These are phyloP conservation scores for Tragelaphus strepsiceros DNA, from an alignment of 2,113 vertebrate genomes.

Conservation along the genomic window DNA sequence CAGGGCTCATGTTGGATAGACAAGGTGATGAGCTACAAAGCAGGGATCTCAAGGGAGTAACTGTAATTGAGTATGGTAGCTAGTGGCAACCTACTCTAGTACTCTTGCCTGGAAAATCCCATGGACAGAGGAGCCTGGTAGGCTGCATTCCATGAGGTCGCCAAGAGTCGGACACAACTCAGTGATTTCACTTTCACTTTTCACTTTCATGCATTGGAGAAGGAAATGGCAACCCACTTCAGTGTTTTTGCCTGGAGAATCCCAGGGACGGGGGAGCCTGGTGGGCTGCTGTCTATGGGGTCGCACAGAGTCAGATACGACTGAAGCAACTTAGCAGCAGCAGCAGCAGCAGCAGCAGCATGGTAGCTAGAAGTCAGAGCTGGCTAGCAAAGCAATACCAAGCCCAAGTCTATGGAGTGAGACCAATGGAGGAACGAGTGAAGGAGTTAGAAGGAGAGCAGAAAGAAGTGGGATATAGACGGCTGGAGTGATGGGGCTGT, in stretches of 20 bases:
- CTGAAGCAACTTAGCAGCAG: too few species aligned
- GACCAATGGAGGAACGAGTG: background rate
- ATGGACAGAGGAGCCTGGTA: too few species aligned
- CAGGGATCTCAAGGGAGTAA: background rate
- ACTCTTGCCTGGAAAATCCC: background rate
- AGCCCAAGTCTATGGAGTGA: background rate
- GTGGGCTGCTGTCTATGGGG: too few species aligned
- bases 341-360: too few species aligned
- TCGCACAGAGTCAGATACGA: too few species aligned
- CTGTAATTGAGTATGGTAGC: background rate
- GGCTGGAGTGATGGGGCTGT: background rate
- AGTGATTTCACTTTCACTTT: too few species aligned
- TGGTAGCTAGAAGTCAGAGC: background rate
- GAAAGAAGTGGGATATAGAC: rapidly evolving
- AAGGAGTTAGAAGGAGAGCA: background rate
- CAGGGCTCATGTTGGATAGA: background rate
- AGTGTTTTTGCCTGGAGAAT: too few species aligned
- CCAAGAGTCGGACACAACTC: too few species aligned
- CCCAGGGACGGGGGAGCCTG: too few species aligned
- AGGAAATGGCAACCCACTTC: too few species aligned
- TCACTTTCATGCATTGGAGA: too few species aligned
- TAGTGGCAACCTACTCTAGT: background rate
- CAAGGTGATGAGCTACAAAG: background rate
- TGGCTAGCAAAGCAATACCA: background rate
- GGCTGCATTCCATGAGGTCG: too few species aligned